Evolutionary conservation across 2,888 invertebrate genomes (phyloP).

Genomic region (Drosophila meridionalis): DNA sequence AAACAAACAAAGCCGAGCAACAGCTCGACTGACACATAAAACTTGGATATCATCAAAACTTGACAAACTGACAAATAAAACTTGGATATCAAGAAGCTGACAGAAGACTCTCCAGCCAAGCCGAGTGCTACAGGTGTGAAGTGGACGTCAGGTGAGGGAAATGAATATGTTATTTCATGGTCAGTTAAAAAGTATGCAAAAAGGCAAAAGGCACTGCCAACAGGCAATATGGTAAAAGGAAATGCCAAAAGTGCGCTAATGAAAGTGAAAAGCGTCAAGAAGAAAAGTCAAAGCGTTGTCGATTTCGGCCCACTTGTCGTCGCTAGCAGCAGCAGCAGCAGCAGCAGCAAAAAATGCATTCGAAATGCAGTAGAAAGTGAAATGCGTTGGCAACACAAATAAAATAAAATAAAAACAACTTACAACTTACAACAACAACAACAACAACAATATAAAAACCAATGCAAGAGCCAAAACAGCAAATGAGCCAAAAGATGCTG

Average conservation of each 20-base stretch:
- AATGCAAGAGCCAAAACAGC: conserved; percentile 49
- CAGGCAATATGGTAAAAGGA: conserved; percentile 44
- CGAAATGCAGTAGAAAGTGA: conserved; percentile 78
- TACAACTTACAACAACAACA: conserved; percentile 1
- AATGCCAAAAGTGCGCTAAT: conserved; percentile 57
- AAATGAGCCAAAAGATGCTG: conserved; percentile 69
- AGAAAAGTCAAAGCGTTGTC: conserved; percentile 49
- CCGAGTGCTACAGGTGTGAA: conserved; percentile 34
- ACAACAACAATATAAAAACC: conserved; percentile 37
- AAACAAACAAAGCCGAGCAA: conserved; percentile 38
- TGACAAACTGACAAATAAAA: conserved; percentile 4
- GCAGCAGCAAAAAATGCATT: conserved; percentile 57
- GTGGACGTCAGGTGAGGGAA: conserved; percentile 22
- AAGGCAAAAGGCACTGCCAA: neutral
- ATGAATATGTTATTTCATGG: conserved; percentile 49
- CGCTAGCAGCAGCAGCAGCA: conserved; percentile 19
- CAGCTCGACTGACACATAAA: conserved; percentile 5
- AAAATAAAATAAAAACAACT: conserved; percentile 18
- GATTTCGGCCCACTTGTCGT: conserved; percentile 63
- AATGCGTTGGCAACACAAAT: conserved; percentile 67
- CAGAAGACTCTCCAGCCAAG: conserved; percentile 16
- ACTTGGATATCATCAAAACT: neutral
- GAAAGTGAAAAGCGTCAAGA: conserved; percentile 66
- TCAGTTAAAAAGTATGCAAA: conserved; percentile 24
- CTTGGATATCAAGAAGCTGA: conserved; percentile 31